Evolutionary conservation across 2,888 invertebrate species (phyloP).

Genomic region (Metallyticus violacea): DNA sequence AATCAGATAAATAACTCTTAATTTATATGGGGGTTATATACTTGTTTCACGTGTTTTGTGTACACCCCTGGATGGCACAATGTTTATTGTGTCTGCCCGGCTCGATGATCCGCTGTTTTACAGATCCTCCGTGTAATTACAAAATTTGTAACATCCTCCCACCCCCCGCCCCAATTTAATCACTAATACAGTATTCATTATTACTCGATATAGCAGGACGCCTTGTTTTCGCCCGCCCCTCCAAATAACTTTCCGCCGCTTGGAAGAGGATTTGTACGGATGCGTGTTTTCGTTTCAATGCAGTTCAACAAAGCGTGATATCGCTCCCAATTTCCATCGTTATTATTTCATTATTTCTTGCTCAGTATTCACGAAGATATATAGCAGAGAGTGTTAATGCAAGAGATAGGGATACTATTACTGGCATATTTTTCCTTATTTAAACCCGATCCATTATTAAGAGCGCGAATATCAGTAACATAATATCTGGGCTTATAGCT

Average conservation of each 20-base stretch:
- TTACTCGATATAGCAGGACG: not conserved
- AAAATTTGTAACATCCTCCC: not conserved
- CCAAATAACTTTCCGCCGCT: not conserved
- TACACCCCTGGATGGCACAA: not conserved
- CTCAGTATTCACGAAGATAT: not conserved
- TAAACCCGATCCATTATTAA: not conserved
- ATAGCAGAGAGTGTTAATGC: not conserved
- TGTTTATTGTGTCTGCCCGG: not conserved
- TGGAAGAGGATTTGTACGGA: not conserved
- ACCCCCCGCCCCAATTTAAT: not conserved
- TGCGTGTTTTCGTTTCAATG: not conserved
- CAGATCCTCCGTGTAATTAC: not conserved
- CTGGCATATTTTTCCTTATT: not conserved
- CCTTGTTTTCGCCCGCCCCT: not conserved
- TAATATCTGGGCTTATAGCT: not conserved
- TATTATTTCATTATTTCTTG: not conserved
- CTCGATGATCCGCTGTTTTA: slow-evolving; percentile 3
- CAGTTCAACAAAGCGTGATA: not conserved
- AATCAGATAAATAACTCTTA: too few species aligned
- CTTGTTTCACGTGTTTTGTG: not conserved
- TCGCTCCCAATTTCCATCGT: too few species aligned
- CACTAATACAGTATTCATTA: slow-evolving; percentile 10
- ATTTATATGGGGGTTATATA: not conserved
- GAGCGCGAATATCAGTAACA: not conserved
- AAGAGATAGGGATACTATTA: not conserved